Evolutionary conservation across 1,140 invertebrate genomes (phyloP).

Genomic region (Cyphomyrmex costatus): DNA sequence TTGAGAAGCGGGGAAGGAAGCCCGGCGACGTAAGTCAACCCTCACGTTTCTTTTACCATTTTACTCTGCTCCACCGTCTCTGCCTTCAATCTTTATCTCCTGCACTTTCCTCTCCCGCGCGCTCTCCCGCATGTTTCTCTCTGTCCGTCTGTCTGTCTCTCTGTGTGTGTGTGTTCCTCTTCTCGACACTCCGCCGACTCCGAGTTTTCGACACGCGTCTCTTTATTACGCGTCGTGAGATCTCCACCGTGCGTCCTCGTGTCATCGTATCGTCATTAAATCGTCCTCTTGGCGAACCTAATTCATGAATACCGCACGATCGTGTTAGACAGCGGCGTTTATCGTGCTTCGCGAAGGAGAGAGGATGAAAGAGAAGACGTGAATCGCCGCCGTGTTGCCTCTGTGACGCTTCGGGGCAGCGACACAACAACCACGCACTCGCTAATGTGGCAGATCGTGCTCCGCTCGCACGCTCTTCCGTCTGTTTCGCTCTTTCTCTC

Average conservation of each 20-base stretch:
- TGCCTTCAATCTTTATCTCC: conserved; percentile 30
- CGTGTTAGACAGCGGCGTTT: conserved; percentile 8
- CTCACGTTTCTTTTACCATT: conserved; percentile 74
- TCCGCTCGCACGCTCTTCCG: conserved; percentile 16
- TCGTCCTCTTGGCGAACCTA: neutral
- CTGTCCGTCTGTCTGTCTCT: neutral
- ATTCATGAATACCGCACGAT: neutral
- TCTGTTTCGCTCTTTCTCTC: conserved; percentile 37
- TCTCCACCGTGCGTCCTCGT: neutral
- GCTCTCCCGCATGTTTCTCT: neutral
- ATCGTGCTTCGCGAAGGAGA: neutral
- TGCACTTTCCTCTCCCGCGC: conserved; percentile 27
- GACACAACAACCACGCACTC: conserved; percentile 69
- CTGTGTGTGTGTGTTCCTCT: neutral
- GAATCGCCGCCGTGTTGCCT: conserved; percentile 60
- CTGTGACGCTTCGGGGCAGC: conserved; percentile 47
- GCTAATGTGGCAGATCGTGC: conserved; percentile 62
- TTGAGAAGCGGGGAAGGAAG: conserved; percentile 94
- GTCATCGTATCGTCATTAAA: neutral
- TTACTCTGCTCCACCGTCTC: conserved; percentile 10
- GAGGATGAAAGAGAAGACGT: neutral
- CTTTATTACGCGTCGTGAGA: conserved; percentile 24
- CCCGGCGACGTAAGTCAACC: conserved; percentile 92
- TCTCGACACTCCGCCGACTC: neutral
- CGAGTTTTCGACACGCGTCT: conserved; percentile 32